Conservation (phyloP, 2,113 vertebrate genomes). For the Eclectus roratus region DNA sequence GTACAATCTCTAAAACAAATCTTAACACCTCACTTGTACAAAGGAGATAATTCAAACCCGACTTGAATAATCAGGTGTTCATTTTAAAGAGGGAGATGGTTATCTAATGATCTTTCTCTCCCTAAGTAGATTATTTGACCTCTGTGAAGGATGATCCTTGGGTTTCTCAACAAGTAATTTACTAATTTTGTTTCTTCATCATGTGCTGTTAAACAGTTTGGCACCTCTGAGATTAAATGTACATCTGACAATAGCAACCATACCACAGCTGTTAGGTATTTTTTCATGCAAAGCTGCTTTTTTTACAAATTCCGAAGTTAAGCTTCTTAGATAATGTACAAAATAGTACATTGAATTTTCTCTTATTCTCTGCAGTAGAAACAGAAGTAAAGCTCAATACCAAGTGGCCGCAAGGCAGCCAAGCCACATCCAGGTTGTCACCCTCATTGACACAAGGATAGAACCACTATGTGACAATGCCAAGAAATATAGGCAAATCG, state of each 20-base stretch:
- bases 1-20: slow-evolving; percentile 46
- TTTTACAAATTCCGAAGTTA: not conserved
- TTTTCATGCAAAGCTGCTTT: not conserved
- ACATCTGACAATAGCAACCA: not conserved
- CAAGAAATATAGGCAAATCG: not conserved
- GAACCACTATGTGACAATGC: not conserved
- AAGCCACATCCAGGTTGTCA: not conserved
- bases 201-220: not conserved
- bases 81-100: slow-evolving; percentile 15
- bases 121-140: not conserved
- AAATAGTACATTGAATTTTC: not conserved
- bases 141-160: not conserved
- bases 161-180: slow-evolving; percentile 19
- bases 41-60: not conserved
- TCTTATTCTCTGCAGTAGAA: not conserved
- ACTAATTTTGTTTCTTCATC: not conserved
- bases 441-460: not conserved
- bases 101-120: not conserved
- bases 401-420: not conserved
- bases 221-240: not conserved
- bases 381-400: not conserved
- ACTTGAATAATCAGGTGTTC: not conserved
- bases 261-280: not conserved
- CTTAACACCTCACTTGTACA: not conserved
- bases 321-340: not conserved